A percentile compares a stretch with the other conserved stretches of the same genome.
These are phyloP conservation scores for Drosophila planitibia DNA, from an alignment of 2,888 invertebrate species.

Conservation along the genomic window DNA sequence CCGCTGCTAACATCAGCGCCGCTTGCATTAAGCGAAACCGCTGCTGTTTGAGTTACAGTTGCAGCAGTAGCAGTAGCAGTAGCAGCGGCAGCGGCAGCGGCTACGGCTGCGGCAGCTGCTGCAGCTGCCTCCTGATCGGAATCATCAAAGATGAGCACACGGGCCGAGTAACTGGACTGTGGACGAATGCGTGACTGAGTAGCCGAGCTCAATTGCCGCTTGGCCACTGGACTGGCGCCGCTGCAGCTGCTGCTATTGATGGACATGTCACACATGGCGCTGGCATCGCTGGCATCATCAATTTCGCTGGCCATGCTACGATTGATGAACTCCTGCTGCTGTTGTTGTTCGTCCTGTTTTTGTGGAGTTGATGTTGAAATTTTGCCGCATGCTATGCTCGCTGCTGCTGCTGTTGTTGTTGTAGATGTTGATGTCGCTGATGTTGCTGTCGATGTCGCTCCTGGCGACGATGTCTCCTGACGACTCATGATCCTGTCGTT, in stretches of 20 bases:
- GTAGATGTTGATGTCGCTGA: background rate
- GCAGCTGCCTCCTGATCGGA: conserved; percentile 86
- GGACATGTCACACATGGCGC: conserved; percentile 60
- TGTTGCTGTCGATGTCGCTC: conserved; percentile 2
- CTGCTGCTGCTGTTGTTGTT: conserved; percentile 22
- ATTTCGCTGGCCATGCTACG: conserved; percentile 61
- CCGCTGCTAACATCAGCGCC: conserved; percentile 54
- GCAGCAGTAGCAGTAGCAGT: conserved; percentile 18
- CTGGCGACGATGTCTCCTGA: conserved; percentile 50
- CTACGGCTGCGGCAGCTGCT: background rate
- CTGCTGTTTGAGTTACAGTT: background rate
- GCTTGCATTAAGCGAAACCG: background rate
- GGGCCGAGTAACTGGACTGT: conserved; percentile 90
- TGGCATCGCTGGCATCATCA: conserved; percentile 62
- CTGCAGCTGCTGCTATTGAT: conserved; percentile 56
- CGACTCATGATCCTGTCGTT: conserved; percentile 69
- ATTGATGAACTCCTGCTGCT: conserved; percentile 58
- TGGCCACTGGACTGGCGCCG: conserved; percentile 76
- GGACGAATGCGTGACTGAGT: conserved; percentile 84
- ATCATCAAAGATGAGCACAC: conserved; percentile 92
- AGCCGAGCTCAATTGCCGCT: conserved; percentile 74
- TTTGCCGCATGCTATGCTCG: conserved; percentile 57
- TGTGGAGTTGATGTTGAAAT: conserved; percentile 82
- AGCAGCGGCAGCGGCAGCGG: background rate
- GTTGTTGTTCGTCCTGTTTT: conserved; percentile 60